phyloP scores from a whole-genome alignment of 1,140 invertebrate genomes.

The Octopus bimaculoides region DNA sequence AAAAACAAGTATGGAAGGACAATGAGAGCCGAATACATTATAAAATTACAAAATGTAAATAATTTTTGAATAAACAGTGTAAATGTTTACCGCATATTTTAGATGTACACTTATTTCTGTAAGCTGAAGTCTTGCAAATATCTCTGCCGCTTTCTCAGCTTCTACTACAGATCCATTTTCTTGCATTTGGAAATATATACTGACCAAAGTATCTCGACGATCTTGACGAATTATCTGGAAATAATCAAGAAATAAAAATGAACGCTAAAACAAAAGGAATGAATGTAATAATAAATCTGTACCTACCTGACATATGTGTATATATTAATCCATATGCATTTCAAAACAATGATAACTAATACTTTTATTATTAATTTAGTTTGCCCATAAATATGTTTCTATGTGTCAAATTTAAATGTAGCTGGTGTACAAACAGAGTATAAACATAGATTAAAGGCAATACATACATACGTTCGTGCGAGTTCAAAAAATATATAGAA shows the following conservation, averaged over 20 bases:
- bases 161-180: neutral
- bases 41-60: neutral
- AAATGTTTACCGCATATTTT: neutral
- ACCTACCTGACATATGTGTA: neutral
- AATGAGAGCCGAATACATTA: neutral
- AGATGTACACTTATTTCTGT: slow-evolving; percentile 3
- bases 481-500: no score
- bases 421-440: no score
- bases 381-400: no score
- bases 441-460: no score
- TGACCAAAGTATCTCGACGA: neutral
- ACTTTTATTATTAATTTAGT: no score
- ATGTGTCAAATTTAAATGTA: no score
- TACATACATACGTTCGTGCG: no score
- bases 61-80: neutral
- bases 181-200: neutral
- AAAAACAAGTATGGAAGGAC: no score
- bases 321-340: neutral
- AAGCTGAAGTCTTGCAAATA: neutral
- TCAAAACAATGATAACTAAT: neutral
- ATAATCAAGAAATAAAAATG: neutral
- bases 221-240: neutral
- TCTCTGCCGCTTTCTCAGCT: neutral
- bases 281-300: neutral
- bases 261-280: neutral